Percentiles rank a stretch among this genome's conserved stretches.
Conservation (phyloP, 1,140 invertebrate genomes). For the Venturia canescens region DNA sequence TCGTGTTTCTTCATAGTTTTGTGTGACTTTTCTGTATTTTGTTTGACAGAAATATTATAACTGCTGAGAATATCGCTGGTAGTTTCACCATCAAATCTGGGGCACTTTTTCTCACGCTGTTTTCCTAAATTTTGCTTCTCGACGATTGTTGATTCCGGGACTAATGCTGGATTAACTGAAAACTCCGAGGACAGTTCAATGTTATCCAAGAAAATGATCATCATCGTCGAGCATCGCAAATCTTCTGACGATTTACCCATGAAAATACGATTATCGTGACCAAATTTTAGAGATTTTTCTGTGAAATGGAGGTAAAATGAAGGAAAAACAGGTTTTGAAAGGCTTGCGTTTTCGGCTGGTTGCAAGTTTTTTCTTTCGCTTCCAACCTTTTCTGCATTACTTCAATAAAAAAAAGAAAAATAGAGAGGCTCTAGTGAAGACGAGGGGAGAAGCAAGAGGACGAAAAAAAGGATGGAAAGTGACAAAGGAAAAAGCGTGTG, state of each 20-base stretch:
- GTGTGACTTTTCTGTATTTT: slow-evolving; percentile 30
- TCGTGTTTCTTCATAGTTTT: not conserved
- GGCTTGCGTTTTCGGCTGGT: not conserved
- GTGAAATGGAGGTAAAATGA: not conserved
- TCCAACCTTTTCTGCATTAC: not conserved
- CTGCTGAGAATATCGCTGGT: too few relatives aligned
- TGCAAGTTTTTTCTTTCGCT: slow-evolving; percentile 24
- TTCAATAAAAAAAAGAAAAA: slow-evolving; percentile 21
- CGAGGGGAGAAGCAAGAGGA: not conserved
- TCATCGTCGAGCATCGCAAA: too few relatives aligned
- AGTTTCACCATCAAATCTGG: too few relatives aligned
- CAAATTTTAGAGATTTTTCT: too few relatives aligned
- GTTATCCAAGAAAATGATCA: too few relatives aligned
- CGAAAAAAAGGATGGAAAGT: slow-evolving; percentile 6
- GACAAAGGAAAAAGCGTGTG: slow-evolving; percentile 15
- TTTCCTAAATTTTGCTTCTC: too few relatives aligned
- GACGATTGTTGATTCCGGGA: too few relatives aligned
- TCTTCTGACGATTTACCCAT: too few relatives aligned
- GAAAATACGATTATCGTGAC: too few relatives aligned
- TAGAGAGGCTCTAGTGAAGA: not conserved
- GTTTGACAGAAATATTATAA: slow-evolving; percentile 1
- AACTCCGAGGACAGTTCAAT: too few relatives aligned
- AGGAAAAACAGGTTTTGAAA: slow-evolving; percentile 7
- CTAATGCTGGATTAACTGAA: too few relatives aligned
- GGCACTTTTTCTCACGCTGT: not conserved